Base-by-base conservation (phyloP, 2,797 vertebrate genomes). In the Tolypeutes matacus region DNA sequence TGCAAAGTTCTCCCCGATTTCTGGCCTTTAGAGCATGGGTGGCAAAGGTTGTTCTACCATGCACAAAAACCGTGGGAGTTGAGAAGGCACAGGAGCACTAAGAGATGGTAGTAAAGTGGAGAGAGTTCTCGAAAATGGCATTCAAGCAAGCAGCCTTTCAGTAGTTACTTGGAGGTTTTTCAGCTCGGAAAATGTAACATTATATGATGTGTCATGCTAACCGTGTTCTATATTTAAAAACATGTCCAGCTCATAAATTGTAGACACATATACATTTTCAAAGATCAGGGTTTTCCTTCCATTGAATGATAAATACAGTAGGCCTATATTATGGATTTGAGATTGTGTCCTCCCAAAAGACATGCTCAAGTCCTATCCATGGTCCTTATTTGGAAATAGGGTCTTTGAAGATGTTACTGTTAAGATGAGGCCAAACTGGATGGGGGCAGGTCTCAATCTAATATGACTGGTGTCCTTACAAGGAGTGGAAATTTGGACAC, bases 281-380 rank as follows among this genome's bases (percentile, higher is more conserved):
- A 82, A 92, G 64, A 42, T 77, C 86, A 91, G n/a, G 39, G 27
- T 46, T 69, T 58, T 62, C 80, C 25, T 51, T 17, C 25, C 7
- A 82, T 42, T 27, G 42, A 12, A 29, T 36, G 36, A 53, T 86
- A 67, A 46, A 69, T 17, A 31, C 20, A n/a, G 8, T 10, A 0
- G 4, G 62, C 62, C 4, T 64, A 18, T 18, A 18, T 56, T 18
- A 18, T 11, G 7, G 3, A 15, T 29, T 29, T 67, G 5, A 56
- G 21, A 20, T 56, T 20, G 53, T 17, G 18, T 56, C 53, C 53
- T 6, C 53, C 39, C 53, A 56, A 56, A 56, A 56, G 53, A 56
- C 18, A 21, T 56, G 13, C 17, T 53, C 51, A 53, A 53, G 13
- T 17, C 17, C 17, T 14, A 53, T 17, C 51, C 51, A 6, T 53